phyloP scores from a whole-genome alignment of 2,888 invertebrate species.

The Maniola hyperantus region DNA sequence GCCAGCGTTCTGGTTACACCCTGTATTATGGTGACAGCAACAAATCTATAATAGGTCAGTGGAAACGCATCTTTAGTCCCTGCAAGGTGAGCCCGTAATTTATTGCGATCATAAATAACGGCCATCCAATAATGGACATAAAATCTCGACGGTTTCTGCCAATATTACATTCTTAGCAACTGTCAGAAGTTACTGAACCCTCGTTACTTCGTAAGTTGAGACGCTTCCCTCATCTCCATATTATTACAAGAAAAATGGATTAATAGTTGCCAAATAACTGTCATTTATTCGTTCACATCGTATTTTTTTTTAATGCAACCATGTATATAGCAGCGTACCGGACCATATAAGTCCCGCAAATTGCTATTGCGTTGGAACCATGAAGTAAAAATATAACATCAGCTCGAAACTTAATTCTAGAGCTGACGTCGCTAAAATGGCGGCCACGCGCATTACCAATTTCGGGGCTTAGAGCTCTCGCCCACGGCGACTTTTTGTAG shows the following conservation, averaged over 20 bases:
- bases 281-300: neutral
- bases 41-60: neutral
- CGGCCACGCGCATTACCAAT: too few relatives aligned
- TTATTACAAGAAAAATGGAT: slow-evolving; percentile 15
- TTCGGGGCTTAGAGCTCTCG: too few relatives aligned
- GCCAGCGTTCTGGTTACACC: too few relatives aligned
- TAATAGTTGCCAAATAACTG: neutral
- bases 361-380: too few relatives aligned
- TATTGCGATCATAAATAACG: slow-evolving; percentile 47
- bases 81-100: slow-evolving; percentile 45
- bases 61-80: slow-evolving; percentile 30
- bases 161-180: slow-evolving; percentile 44
- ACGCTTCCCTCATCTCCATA: slow-evolving; percentile 11
- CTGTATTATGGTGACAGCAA: too few relatives aligned
- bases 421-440: too few relatives aligned
- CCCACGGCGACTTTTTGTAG: too few relatives aligned
- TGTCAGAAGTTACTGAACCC: slow-evolving; percentile 48
- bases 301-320: too few relatives aligned
- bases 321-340: too few relatives aligned
- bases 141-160: slow-evolving; percentile 40
- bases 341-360: too few relatives aligned
- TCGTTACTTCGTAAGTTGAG: slow-evolving; percentile 35
- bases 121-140: slow-evolving; percentile 47
- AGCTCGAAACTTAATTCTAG: too few relatives aligned
- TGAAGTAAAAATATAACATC: too few relatives aligned